phyloP scores from a whole-genome alignment of 1,140 invertebrate genomes.

The Drosophila pandora region DNA sequence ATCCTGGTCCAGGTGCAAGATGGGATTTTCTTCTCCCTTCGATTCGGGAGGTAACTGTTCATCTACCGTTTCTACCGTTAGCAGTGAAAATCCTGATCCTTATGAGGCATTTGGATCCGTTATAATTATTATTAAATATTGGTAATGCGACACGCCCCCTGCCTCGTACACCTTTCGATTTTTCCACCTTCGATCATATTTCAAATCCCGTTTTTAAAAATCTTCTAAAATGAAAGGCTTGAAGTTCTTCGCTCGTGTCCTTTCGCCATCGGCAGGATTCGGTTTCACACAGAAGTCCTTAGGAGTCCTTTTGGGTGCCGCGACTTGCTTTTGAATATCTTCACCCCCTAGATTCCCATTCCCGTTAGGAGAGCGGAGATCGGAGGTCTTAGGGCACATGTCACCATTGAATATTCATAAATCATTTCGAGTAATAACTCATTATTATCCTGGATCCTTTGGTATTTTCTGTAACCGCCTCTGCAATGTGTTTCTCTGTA shows the following conservation, averaged over 20 bases:
- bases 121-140: slow-evolving; percentile 78
- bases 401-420: slow-evolving; percentile 78
- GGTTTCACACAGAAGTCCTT: slow-evolving; percentile 41
- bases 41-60: slow-evolving; percentile 45
- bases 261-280: slow-evolving; percentile 37
- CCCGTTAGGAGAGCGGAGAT: slow-evolving; percentile 13
- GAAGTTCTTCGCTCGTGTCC: slow-evolving; percentile 17
- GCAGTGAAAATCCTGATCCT: slow-evolving; percentile 59
- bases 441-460: slow-evolving; percentile 40
- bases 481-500: slow-evolving; percentile 6
- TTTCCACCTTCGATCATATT: slow-evolving; percentile 47
- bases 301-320: slow-evolving; percentile 9
- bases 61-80: slow-evolving; percentile 57
- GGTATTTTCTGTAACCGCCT: not conserved
- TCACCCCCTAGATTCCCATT: slow-evolving; percentile 1
- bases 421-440: slow-evolving; percentile 71
- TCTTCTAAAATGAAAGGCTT: slow-evolving; percentile 12
- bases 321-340: slow-evolving; percentile 11
- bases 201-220: slow-evolving; percentile 36
- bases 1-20: slow-evolving; percentile 26
- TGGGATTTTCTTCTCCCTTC: slow-evolving; percentile 4
- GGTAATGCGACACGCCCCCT: slow-evolving; percentile 69
- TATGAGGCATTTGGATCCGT: slow-evolving; percentile 34
- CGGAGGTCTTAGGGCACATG: slow-evolving; percentile 26
- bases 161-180: slow-evolving; percentile 57